Conservation (phyloP, 2,113 vertebrate species). For the Corythoichthys intestinalis region DNA sequence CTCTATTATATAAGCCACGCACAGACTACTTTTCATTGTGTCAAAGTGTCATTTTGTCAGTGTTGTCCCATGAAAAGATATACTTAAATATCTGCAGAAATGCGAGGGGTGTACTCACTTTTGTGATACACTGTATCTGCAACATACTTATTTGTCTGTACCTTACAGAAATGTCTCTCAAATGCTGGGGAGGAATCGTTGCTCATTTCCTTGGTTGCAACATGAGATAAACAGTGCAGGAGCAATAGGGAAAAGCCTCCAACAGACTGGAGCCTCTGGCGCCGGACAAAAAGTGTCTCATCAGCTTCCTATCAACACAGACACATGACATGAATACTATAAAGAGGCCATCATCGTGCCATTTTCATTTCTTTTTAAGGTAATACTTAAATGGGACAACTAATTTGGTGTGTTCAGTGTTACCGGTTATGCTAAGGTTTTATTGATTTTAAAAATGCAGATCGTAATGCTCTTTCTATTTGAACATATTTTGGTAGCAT, state of each 20-base stretch:
- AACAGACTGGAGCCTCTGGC: slow-evolving; percentile 75
- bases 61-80: too few species aligned
- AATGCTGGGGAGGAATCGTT: slow-evolving; percentile 72
- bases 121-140: too few species aligned
- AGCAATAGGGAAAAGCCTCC: slow-evolving; percentile 82
- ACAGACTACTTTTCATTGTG: too few species aligned
- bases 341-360: neutral
- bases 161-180: slow-evolving; percentile 80
- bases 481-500: too few species aligned
- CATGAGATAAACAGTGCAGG: slow-evolving; percentile 79
- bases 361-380: neutral
- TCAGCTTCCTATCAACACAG: slow-evolving; percentile 64
- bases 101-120: too few species aligned
- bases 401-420: too few species aligned
- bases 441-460: too few species aligned
- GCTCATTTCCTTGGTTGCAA: slow-evolving; percentile 63
- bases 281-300: slow-evolving; percentile 72
- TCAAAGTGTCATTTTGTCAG: too few species aligned
- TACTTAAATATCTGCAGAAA: too few species aligned
- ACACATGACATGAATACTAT: neutral
- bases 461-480: too few species aligned
- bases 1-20: too few species aligned
- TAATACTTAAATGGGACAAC: neutral
- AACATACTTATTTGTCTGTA: slow-evolving; percentile 37
- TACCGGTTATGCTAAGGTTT: too few species aligned